Evolutionary conservation across 2,113 vertebrate species (phyloP).

Genomic region (Dromiciops gliroides): DNA sequence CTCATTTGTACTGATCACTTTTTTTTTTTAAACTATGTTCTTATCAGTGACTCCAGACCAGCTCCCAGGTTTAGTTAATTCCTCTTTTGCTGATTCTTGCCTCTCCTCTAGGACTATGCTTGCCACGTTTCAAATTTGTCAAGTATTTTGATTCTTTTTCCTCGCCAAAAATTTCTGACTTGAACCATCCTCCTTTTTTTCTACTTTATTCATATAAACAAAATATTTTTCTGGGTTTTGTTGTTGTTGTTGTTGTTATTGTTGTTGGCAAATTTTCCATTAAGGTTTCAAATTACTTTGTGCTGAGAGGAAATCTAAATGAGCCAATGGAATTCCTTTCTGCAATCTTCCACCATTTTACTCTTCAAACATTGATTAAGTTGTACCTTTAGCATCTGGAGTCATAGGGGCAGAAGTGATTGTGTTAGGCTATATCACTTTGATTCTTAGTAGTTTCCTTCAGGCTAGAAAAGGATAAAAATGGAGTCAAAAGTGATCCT

Average conservation of each 20-base stretch:
- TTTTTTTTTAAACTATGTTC: background rate
- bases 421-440: background rate
- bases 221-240: background rate
- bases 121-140: background rate
- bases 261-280: background rate
- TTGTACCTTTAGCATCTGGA: background rate
- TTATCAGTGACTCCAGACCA: background rate
- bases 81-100: background rate
- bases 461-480: background rate
- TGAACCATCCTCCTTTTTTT: background rate
- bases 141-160: conserved; percentile 8
- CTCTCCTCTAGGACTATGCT: conserved; percentile 21
- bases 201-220: background rate
- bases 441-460: background rate
- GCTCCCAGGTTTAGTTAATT: background rate
- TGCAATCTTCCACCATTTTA: background rate
- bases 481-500: background rate
- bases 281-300: background rate
- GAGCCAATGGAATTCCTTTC: background rate
- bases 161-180: conserved; percentile 11
- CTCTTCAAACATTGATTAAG: background rate
- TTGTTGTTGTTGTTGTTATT: background rate
- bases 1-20: background rate
- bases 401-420: conserved; percentile 15
- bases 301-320: background rate